These are phyloP conservation scores for Calliopum simillimum DNA, from an alignment of 2,888 invertebrate species.

Conservation along the genomic window DNA sequence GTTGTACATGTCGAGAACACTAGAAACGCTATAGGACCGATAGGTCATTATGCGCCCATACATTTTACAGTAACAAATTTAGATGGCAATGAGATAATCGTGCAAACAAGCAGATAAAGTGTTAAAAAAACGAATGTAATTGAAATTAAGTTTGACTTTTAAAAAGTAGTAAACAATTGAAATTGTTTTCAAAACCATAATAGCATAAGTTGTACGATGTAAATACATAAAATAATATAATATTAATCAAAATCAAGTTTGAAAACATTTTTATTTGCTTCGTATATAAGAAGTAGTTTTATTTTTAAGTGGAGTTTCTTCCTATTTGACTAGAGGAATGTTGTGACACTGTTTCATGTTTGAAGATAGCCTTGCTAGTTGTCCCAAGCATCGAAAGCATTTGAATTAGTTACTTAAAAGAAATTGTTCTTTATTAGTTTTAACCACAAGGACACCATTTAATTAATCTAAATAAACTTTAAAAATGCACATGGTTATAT, in stretches of 20 bases:
- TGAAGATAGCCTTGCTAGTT: too few relatives aligned
- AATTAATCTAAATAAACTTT: background rate
- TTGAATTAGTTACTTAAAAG: background rate
- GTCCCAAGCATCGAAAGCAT: too few relatives aligned
- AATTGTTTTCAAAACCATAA: conserved; percentile 22
- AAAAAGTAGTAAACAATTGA: conserved; percentile 15
- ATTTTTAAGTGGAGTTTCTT: too few relatives aligned
- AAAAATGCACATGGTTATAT: conserved; percentile 5
- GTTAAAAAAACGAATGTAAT: conserved; percentile 1
- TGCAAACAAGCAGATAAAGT: conserved; percentile 62
- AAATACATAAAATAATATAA: conserved; percentile 23
- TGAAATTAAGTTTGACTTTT: conserved; percentile 19
- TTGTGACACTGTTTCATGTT: too few relatives aligned
- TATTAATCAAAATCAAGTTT: too few relatives aligned
- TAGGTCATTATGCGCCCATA: conserved; percentile 60
- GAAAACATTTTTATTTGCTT: too few relatives aligned
- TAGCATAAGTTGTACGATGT: conserved; percentile 22
- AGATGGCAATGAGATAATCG: conserved; percentile 63
- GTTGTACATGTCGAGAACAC: conserved; percentile 24
- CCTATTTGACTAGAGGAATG: too few relatives aligned
- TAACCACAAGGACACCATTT: conserved; percentile 27
- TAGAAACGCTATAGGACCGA: conserved; percentile 45
- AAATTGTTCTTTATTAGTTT: conserved; percentile 18
- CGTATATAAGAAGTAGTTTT: too few relatives aligned
- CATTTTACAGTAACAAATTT: conserved; percentile 61